phyloP scores from a whole-genome alignment of 2,113 vertebrate species.

The Cephalopterus ornatus region DNA sequence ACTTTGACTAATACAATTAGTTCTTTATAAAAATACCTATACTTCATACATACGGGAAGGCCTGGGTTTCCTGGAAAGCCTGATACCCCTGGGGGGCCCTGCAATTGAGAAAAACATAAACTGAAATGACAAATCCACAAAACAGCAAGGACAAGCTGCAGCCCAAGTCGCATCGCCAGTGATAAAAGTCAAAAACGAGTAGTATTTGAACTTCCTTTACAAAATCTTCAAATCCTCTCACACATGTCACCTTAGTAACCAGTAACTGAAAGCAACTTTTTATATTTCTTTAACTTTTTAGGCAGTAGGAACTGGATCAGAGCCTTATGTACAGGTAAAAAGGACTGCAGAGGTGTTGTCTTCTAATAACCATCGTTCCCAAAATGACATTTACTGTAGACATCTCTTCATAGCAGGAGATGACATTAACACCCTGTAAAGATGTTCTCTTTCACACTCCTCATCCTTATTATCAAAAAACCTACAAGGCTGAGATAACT shows the following conservation, averaged over 20 bases:
- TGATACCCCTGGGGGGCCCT: slow-evolving; percentile 87
- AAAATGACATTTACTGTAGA: neutral
- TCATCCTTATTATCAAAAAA: neutral
- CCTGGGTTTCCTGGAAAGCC: slow-evolving; percentile 95
- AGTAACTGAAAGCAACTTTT: neutral
- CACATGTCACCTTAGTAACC: neutral
- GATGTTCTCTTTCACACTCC: neutral
- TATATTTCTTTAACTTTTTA: neutral
- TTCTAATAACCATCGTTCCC: neutral
- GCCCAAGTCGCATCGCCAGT: neutral
- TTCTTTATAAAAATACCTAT: neutral
- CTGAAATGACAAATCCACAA: neutral
- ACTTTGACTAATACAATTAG: neutral
- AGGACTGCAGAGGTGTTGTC: neutral
- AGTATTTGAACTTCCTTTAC: neutral
- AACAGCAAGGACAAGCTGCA: neutral
- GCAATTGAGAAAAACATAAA: slow-evolving; percentile 35
- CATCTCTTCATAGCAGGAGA: neutral
- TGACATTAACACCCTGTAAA: neutral
- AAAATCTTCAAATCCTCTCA: neutral
- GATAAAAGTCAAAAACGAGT: neutral
- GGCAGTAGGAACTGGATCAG: neutral
- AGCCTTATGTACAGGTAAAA: neutral
- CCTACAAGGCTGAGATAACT: neutral
- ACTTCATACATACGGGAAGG: slow-evolving; percentile 84